Base-by-base conservation (phyloP, 2,888 invertebrate genomes). In the Drosophila siamana region DNA sequence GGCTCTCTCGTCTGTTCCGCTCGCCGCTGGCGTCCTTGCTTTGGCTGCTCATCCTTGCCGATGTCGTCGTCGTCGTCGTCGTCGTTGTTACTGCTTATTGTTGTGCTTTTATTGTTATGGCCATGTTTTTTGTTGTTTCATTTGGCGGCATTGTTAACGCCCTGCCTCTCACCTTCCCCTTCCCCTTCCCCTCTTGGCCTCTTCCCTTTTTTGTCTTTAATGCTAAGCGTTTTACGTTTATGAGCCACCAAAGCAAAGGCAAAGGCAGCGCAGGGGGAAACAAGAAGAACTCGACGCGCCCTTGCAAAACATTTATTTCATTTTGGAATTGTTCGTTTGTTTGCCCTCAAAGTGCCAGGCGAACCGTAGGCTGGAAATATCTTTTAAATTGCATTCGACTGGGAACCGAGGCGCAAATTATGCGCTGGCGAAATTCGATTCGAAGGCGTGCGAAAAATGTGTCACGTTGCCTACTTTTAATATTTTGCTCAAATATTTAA, bases 91-190 rank as follows among this genome's bases (percentile, higher is more conserved):
- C 79, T 84, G 87, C 87, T 84, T 81, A 84, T 84, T 84, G 82
- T 84, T 84, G 87, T 78, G 83, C 83, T 81, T 84, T 84, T 84
- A 84, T 84, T 84, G 83, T 84, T 84, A 84, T 81, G 74, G 82
- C 79, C 82, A 81, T 84, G 82, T 87, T 87, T 85, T 69, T 77
- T 84, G 79, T 74, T 83, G 72, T 86, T 83, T 86, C 83, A 84
- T 83, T 83, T 84, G 88, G 75, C 66, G 80, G 86, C 88, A 87
- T 84, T 84, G 86, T 84, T 80, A 69, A 41, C 50, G 61, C 43
- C 30, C 54, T 19, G 38, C 19, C 44, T 38, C 41, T 16, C 28
- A 22, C 33, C 15, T n/a, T 7, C n/a, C 2, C 43, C 15, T 8
- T 4, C 19, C n/a, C 11, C 8, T 33, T 26, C 16, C 9, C 43